Evolutionary conservation across 2,113 vertebrate genomes (phyloP), one percentile per base, ranked within the genome.

Genomic region (Catharus bicknelli): DNA sequence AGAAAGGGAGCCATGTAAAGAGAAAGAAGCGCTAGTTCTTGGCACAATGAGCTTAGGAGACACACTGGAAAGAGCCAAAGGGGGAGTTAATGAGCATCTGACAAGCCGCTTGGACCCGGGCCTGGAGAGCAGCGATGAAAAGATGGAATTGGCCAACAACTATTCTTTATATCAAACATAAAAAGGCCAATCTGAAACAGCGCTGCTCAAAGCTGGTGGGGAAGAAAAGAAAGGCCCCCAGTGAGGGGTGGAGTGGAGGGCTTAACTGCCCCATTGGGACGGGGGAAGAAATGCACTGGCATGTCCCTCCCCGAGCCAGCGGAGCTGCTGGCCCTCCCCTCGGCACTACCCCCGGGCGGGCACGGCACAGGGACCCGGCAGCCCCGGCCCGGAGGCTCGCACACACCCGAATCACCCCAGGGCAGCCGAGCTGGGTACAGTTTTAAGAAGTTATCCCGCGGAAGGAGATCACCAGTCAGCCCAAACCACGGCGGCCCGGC

Each of bases 51-150:
- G 98, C 98, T 98, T 97, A 98, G 98, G 97, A 98, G 98, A 98
- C 98, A 98, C 98, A 98, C 98, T 98, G 98, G 98, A 96, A 98
- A 98, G 98, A 98, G 98, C 98, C 98, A 98, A 98, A 98, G 98
- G 98, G 97, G 98, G 98, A 98, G 98, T 99, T 99, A 99, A 99
- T 99, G 99, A 99, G 98, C 98, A 98, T 98, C 97, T 98, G 98
- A 98, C 98, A 98, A 98, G 98, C 98, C 97, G 98, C 97, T 98
- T 98, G 98, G 98, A 98, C 98, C 97, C 97, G 95, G 98, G 98
- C 98, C 98, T 98, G 97, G 97, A 98, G 98, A 98, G 98, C 97
- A 97, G 98, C 95, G 96, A 98, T 98, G 98, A 98, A 98, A 99
- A 98, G 98, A 98, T 96, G 97, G 97, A 98, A 98, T 96, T 95